These are phyloP conservation scores for Crossoptilon crossoptilon DNA, from an alignment of 2,797 vertebrate species.

Conservation along the genomic window DNA sequence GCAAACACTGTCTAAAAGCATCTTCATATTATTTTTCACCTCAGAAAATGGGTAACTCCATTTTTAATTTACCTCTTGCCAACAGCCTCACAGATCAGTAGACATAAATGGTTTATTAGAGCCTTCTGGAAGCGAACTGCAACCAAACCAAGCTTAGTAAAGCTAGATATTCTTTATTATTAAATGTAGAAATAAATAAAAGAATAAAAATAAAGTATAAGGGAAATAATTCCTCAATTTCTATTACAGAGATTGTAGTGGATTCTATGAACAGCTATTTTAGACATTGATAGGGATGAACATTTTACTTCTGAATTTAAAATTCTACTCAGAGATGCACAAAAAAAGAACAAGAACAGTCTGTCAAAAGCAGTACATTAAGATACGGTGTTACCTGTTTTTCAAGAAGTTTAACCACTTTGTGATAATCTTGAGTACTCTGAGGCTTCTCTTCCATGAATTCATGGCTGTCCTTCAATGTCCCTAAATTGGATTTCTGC, in stretches of 20 bases:
- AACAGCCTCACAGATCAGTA: neutral
- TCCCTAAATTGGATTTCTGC: slow-evolving; percentile 81
- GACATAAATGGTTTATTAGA: neutral
- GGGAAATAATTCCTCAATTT: neutral
- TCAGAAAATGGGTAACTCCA: neutral
- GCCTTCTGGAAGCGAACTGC: neutral
- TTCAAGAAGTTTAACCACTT: slow-evolving; percentile 84
- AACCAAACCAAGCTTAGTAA: neutral
- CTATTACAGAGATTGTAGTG: neutral
- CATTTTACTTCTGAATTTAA: neutral
- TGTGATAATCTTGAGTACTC: slow-evolving; percentile 79
- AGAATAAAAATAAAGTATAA: neutral
- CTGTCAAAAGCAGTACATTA: neutral
- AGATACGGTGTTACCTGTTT: slow-evolving; percentile 85
- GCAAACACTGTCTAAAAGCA: neutral
- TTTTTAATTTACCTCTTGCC: neutral
- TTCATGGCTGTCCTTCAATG: slow-evolving; percentile 80
- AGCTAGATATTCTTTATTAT: neutral
- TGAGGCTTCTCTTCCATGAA: slow-evolving; percentile 78
- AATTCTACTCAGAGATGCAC: neutral
- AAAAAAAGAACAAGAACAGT: neutral
- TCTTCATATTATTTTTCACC: neutral
- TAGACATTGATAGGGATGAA: neutral
- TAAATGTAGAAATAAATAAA: neutral
- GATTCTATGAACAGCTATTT: neutral